Evolutionary conservation across 2,888 invertebrate species (phyloP).

Genomic region (Xanthorhoe designata): DNA sequence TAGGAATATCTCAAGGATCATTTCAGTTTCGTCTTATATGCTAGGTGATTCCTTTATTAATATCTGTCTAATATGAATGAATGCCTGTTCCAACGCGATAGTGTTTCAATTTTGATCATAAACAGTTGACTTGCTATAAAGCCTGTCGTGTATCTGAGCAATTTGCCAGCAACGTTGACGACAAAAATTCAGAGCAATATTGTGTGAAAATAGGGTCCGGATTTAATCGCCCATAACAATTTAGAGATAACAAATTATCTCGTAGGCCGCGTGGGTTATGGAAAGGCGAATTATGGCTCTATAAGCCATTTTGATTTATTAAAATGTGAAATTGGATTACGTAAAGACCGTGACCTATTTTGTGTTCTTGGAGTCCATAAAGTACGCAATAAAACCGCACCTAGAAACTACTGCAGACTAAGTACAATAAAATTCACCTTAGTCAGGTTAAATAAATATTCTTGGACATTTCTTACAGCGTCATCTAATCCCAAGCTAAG

Average conservation of each 20-base stretch:
- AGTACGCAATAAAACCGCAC: too few species aligned
- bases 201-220: constrained; percentile 41
- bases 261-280: constrained; percentile 12
- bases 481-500: too few species aligned
- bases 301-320: constrained; percentile 20
- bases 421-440: too few species aligned
- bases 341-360: constrained; percentile 5
- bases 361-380: neutral
- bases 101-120: neutral
- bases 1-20: too few species aligned
- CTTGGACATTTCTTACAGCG: too few species aligned
- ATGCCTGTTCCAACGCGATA: too few species aligned
- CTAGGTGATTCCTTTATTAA: too few species aligned
- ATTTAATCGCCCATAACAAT: constrained; percentile 17
- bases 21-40: too few species aligned
- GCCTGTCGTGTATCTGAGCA: constrained; percentile 2
- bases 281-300: neutral
- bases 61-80: too few species aligned
- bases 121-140: neutral
- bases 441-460: too few species aligned
- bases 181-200: constrained; percentile 41
- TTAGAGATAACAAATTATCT: constrained; percentile 22
- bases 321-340: constrained; percentile 8
- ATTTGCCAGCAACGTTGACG: constrained; percentile 26
- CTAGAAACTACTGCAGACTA: too few species aligned